Evolutionary conservation across 2,888 invertebrate genomes (phyloP).

Genomic region (Leucophenga montana): DNA sequence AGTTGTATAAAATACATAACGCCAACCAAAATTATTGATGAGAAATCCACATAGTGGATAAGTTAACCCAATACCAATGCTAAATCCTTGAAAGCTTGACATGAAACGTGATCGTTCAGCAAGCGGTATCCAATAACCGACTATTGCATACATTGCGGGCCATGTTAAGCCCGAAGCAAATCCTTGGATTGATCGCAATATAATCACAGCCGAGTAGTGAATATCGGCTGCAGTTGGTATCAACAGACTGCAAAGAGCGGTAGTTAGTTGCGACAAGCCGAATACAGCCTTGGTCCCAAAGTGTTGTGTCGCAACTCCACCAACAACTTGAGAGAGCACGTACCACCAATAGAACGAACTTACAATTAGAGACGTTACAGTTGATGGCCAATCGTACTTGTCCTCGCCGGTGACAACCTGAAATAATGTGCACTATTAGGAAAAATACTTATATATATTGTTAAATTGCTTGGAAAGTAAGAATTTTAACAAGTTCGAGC

Average conservation of each 20-base stretch:
- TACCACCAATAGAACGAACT: constrained; percentile 84
- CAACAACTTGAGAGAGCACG: constrained; percentile 80
- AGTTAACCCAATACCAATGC: constrained; percentile 82
- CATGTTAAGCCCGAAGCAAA: constrained; percentile 82
- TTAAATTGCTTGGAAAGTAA: no score
- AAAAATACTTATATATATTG: constrained; percentile 28
- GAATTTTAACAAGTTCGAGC: no score
- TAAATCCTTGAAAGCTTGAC: constrained; percentile 85
- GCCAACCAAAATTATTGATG: constrained; percentile 80
- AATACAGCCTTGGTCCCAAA: constrained; percentile 82
- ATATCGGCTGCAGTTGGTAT: constrained; percentile 79
- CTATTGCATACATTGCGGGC: constrained; percentile 84
- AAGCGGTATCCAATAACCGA: constrained; percentile 83
- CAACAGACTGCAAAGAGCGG: constrained; percentile 80
- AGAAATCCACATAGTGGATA: constrained; percentile 82
- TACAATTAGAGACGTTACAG: constrained; percentile 79
- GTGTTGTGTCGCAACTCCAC: constrained; percentile 81
- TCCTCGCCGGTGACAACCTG: constrained; percentile 34
- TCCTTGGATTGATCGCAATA: constrained; percentile 79
- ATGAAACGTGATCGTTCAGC: constrained; percentile 82
- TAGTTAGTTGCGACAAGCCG: constrained; percentile 80
- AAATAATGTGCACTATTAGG: constrained; percentile 8
- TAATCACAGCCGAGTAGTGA: constrained; percentile 78
- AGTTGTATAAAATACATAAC: constrained; percentile 81
- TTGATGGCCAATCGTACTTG: constrained; percentile 78